phyloP scores from a whole-genome alignment of 2,888 invertebrate genomes.

The Lepas anatifera region DNA sequence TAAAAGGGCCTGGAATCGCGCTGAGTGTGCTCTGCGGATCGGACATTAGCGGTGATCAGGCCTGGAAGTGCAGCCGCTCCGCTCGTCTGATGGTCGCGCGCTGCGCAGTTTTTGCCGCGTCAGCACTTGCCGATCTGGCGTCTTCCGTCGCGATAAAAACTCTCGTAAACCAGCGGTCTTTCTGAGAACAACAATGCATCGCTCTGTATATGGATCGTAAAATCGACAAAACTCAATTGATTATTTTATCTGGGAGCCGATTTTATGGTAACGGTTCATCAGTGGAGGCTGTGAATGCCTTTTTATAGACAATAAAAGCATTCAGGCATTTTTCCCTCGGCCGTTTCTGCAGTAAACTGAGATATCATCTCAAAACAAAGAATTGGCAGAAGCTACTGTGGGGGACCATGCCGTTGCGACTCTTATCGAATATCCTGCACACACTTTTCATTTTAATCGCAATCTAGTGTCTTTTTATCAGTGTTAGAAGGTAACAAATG shows the following conservation, averaged over 20 bases:
- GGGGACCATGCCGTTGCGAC: not conserved
- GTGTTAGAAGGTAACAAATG: not conserved
- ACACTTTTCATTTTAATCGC: not conserved
- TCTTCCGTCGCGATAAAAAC: not conserved
- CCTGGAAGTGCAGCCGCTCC: too few relatives aligned
- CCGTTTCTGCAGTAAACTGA: not conserved
- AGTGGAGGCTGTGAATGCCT: not conserved
- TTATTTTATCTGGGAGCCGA: constrained; percentile 2
- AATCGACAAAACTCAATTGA: constrained; percentile 2
- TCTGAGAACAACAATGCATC: not conserved
- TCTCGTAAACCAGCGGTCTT: not conserved
- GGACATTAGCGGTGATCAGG: not conserved
- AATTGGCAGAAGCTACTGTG: not conserved
- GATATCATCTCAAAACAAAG: constrained; percentile 4
- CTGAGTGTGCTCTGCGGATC: too few relatives aligned
- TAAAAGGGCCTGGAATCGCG: too few relatives aligned
- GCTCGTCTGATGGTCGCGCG: too few relatives aligned
- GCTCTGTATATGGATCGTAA: not conserved
- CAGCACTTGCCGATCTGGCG: not conserved
- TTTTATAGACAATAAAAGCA: constrained; percentile 4
- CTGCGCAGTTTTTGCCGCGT: not conserved
- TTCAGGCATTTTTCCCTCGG: not conserved
- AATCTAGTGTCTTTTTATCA: not conserved
- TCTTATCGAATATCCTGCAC: not conserved
- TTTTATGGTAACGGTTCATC: constrained; percentile 9